Conservation (phyloP, 92 coral and sea anemone genomes). For the Virgularia gustaviana region DNA sequence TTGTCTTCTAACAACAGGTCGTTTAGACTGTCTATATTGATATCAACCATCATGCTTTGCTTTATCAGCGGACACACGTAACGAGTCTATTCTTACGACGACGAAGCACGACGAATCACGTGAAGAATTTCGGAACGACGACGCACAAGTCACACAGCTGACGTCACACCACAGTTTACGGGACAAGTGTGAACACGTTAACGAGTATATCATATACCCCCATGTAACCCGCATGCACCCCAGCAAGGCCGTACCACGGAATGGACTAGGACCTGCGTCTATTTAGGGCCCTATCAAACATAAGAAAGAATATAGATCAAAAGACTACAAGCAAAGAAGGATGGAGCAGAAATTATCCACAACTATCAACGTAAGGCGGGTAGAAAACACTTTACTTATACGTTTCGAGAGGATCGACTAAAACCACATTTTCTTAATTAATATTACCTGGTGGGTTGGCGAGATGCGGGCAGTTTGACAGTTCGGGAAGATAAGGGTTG, state of each 20-base stretch:
- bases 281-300: constrained; percentile 24
- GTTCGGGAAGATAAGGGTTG: too few relatives aligned
- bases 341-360: neutral
- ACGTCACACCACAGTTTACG: constrained; percentile 45
- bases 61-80: constrained; percentile 4
- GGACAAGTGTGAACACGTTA: constrained; percentile 42
- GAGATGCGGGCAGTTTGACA: too few relatives aligned
- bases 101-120: constrained; percentile 40
- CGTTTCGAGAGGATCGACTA: too few relatives aligned
- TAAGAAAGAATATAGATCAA: neutral
- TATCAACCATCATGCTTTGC: neutral
- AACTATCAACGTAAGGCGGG: neutral
- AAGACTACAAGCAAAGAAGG: neutral
- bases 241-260: constrained; percentile 20
- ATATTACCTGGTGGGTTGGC: too few relatives aligned
- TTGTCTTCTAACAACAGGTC: neutral
- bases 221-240: constrained; percentile 32
- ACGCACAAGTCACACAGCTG: constrained; percentile 28
- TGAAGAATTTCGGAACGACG: constrained; percentile 20
- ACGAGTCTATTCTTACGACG: constrained; percentile 38
- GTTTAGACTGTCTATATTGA: neutral
- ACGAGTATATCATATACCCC: constrained; percentile 18
- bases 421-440: too few relatives aligned
- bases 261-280: constrained; percentile 18
- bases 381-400: too few relatives aligned